Evolutionary conservation across 2,797 vertebrate genomes (phyloP), one percentile per base, ranked within the genome.

Genomic region (Philypnodon macrostomus): DNA sequence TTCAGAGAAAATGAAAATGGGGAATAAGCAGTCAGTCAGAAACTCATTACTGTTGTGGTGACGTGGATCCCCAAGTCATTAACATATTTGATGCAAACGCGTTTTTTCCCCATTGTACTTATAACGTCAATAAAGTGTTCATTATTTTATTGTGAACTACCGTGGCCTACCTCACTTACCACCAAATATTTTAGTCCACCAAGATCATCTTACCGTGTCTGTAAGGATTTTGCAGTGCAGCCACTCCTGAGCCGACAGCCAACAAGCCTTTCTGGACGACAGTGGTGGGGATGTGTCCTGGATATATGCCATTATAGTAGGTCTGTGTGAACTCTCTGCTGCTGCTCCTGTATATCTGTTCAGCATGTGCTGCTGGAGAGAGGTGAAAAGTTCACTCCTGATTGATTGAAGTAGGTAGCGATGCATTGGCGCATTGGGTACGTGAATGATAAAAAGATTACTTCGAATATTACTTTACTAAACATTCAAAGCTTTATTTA

Each of bases 191-290:
- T 30, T 30, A 11, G 27, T 23, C 21, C 21, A 3, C 21, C 6
- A 23, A 6, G 21, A 23, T 23, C 21, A n/a, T n/a, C 88, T 93
- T 76, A 98, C 96, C 97, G n/a, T 99, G 95, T 62, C 97, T 92
- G 76, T 97, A 96, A 1, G 96, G 97, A 58, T 98, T 60, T 19
- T 67, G 90, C 0, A 99, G 85, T 0, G 95, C 91, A 47, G 91
- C 89, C 5, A 88, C 38, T 0, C 95, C 95, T 0, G 97, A 94
- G 18, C 95, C 94, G 0, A 90, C 83, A 0, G 96, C 91, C 80
- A 99, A 53, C 64, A 98, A 69, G 36, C 75, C 80, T 71, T 96
- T 98, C 74, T 98, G 97, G 48, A 95, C 41, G 1, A 66, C 24
- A 30, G 70, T 93, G 17, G 93, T 97, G 70, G 85, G 90, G 35